Evolutionary conservation across 2,797 vertebrate species (phyloP).

Genomic region (Sebastes dallii): DNA sequence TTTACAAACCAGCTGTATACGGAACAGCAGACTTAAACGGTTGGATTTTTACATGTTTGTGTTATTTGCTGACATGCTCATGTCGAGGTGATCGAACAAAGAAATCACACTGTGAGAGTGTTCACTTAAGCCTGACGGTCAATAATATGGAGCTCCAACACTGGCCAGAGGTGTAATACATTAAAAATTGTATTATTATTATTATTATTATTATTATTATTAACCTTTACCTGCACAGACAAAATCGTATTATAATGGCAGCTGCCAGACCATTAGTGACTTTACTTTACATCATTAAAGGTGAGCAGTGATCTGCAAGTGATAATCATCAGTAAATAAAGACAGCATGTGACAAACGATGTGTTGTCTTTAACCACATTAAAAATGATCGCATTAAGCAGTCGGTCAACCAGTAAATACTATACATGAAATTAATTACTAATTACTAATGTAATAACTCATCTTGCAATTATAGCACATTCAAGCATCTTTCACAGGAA

Average conservation of each 20-base stretch:
- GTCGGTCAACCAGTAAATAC: neutral
- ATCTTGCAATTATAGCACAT: neutral
- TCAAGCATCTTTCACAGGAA: no score
- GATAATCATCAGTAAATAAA: neutral
- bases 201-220: neutral
- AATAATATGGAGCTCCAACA: neutral
- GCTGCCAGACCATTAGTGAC: neutral
- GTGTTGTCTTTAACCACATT: neutral
- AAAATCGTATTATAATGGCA: neutral
- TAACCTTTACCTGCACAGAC: neutral
- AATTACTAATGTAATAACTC: neutral
- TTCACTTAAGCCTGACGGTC: neutral
- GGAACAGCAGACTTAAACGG: neutral
- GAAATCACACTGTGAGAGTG: neutral
- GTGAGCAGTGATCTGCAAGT: neutral
- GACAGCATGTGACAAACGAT: neutral
- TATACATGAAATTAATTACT: neutral
- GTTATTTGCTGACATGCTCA: neutral
- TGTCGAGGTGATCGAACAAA: constrained; percentile 5
- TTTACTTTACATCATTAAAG: neutral
- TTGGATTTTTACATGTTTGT: neutral
- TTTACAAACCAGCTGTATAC: neutral
- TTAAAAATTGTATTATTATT: neutral
- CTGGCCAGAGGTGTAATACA: neutral
- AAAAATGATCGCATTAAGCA: neutral